A percentile compares a stretch with the other conserved stretches of the same genome.
Conservation (phyloP, 2,888 invertebrate genomes). For the Lobophora halterata region DNA sequence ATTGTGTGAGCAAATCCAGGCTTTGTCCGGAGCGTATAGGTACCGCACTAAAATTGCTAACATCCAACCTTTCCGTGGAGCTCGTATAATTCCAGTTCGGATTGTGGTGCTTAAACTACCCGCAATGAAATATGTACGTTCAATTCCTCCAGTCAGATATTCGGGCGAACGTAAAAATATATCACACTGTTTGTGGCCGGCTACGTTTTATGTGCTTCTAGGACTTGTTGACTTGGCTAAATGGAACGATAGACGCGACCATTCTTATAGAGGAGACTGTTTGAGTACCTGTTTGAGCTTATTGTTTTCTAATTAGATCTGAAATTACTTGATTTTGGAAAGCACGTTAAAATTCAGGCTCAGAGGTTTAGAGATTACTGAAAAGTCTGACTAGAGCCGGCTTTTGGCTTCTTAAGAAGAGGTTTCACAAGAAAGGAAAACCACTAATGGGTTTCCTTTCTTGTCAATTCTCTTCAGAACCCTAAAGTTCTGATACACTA, state of each 20-base stretch:
- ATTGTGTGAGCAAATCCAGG: conserved; percentile 39
- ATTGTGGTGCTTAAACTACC: conserved; percentile 47
- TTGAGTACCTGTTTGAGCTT: conserved; percentile 4
- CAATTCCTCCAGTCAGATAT: conserved; percentile 39
- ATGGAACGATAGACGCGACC: too few relatives aligned
- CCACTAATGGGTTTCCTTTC: too few relatives aligned
- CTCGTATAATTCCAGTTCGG: conserved; percentile 51
- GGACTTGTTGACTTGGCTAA: conserved; percentile 15
- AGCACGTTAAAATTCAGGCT: too few relatives aligned
- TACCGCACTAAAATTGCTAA: conserved; percentile 33
- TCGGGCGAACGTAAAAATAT: conserved; percentile 38
- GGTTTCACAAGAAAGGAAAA: too few relatives aligned
- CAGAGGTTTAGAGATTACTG: too few relatives aligned
- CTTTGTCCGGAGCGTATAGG: conserved; percentile 10
- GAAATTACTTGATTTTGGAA: too few relatives aligned
- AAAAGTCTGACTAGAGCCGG: too few relatives aligned
- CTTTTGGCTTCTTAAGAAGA: too few relatives aligned
- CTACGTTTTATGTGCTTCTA: conserved; percentile 17
- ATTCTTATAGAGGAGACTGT: too few relatives aligned
- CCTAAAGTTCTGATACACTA: too few relatives aligned
- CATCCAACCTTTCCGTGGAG: conserved; percentile 40
- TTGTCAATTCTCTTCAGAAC: too few relatives aligned
- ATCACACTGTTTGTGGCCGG: conserved; percentile 21
- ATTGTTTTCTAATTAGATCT: too few relatives aligned
- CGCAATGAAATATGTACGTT: conserved; percentile 48